Conservation (phyloP, 2,888 invertebrate species). For the Hesperia comma region DNA sequence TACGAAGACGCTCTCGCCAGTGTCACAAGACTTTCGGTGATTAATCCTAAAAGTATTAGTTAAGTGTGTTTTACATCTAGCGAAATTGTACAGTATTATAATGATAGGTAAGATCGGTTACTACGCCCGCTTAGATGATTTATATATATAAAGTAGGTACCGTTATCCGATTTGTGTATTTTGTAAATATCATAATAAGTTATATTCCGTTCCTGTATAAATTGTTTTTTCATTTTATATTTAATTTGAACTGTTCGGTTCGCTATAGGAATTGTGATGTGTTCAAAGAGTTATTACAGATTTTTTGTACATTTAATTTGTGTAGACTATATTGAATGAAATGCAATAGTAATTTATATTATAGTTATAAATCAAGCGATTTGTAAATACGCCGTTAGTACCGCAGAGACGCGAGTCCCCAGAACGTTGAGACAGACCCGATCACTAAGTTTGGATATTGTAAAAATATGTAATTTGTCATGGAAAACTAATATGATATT, state of each 20-base stretch:
- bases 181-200: constrained; percentile 79
- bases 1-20: constrained; percentile 56
- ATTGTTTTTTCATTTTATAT: constrained; percentile 60
- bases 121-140: constrained; percentile 71
- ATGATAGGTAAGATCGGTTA: constrained; percentile 69
- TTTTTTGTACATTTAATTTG: constrained; percentile 78
- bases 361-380: constrained; percentile 71
- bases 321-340: constrained; percentile 76
- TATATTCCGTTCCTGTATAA: constrained; percentile 81
- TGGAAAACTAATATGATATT: constrained; percentile 54
- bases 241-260: constrained; percentile 57
- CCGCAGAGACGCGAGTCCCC: not conserved
- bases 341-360: constrained; percentile 84
- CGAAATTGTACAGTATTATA: constrained; percentile 84
- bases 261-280: constrained; percentile 80
- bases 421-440: constrained; percentile 12
- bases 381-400: constrained; percentile 75
- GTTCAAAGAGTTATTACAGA: constrained; percentile 69
- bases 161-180: constrained; percentile 78
- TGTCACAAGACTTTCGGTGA: constrained; percentile 70
- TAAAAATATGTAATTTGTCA: constrained; percentile 49
- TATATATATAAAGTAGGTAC: constrained; percentile 65
- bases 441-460: constrained; percentile 39
- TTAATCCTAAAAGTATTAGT: constrained; percentile 75
- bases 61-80: constrained; percentile 79